Evolutionary conservation across 2,113 vertebrate genomes (phyloP), one percentile per base, ranked within the genome.

Genomic region (Melanerpes formicivorus): DNA sequence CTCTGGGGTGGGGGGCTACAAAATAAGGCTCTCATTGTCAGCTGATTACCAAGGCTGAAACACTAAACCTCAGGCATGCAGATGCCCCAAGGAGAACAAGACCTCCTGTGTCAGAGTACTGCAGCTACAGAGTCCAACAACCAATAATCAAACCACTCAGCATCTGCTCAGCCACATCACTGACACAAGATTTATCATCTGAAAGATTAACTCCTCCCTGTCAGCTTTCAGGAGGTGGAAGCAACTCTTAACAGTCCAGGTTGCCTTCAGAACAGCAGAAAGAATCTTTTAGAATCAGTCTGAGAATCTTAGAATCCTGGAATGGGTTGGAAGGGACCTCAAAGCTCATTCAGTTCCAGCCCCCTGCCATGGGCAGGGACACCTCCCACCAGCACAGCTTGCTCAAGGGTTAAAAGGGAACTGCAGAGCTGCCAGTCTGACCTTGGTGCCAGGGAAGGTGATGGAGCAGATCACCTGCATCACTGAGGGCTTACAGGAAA

Each of bases 1-100:
- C 73, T 95, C 67, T 87, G 95, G 37, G 34, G 34, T 34, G 34
- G 23, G n/a, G 82, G 71, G 84, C 26, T 52, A 90, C 65, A 96
- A 95, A 84, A 97, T 96, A 97, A 98, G 95, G 89, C 79, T 9
- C 48, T 87, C 88, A 97, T 82, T 98, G 95, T 97, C 84, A 91
- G 54, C 66, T 86, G 83, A 87, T 96, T 93, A 97, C 95, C 80
- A 95, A 93, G 82, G 85, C 80, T 93, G 95, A 98, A 97, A 98
- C 63, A 96, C 95, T 96, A 97, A 91, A 97, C 95, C 93, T 88
- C 56, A 92, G 87, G 84, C 93, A 97, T 96, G 94, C 94, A 87
- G 87, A 94, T 66, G 90, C 78, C 79, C 84, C 89, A 92, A 58
- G 84, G 54, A 77, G 84, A 95, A 95, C 92, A 92, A 96, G 93